phyloP scores from a whole-genome alignment of 2,888 invertebrate genomes.

The Pogonocherus hispidulus region DNA sequence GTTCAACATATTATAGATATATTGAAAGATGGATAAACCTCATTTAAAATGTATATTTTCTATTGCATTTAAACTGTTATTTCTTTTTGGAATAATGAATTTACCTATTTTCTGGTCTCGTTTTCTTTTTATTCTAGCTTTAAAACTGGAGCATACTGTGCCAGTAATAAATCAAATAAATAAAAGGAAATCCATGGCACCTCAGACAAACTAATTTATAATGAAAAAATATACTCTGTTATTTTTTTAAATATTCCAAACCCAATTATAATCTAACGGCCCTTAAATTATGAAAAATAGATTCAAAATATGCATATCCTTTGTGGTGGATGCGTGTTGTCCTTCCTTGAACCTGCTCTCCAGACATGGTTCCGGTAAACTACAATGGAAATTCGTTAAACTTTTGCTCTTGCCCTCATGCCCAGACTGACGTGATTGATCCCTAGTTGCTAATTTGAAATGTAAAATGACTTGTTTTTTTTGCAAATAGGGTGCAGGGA shows the following conservation, averaged over 20 bases:
- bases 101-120: no score
- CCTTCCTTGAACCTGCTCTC: slow-evolving; percentile 37
- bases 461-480: slow-evolving; percentile 8
- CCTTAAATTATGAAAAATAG: slow-evolving; percentile 17
- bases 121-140: no score
- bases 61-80: no score
- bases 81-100: no score
- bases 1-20: no score
- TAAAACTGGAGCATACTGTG: no score
- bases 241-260: neutral
- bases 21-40: no score
- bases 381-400: slow-evolving; percentile 35
- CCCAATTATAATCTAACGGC: slow-evolving; percentile 27
- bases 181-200: neutral
- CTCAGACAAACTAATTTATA: neutral
- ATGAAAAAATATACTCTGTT: neutral
- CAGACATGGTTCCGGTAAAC: slow-evolving; percentile 32
- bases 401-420: slow-evolving; percentile 21
- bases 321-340: slow-evolving; percentile 20
- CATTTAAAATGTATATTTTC: no score
- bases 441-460: slow-evolving; percentile 12
- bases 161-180: no score
- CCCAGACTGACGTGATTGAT: slow-evolving; percentile 4
- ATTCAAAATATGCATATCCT: no score
- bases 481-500: neutral